Evolutionary conservation across 2,797 vertebrate genomes (phyloP), one percentile per base, ranked within the genome.

Genomic region (Tragopan temminckii): DNA sequence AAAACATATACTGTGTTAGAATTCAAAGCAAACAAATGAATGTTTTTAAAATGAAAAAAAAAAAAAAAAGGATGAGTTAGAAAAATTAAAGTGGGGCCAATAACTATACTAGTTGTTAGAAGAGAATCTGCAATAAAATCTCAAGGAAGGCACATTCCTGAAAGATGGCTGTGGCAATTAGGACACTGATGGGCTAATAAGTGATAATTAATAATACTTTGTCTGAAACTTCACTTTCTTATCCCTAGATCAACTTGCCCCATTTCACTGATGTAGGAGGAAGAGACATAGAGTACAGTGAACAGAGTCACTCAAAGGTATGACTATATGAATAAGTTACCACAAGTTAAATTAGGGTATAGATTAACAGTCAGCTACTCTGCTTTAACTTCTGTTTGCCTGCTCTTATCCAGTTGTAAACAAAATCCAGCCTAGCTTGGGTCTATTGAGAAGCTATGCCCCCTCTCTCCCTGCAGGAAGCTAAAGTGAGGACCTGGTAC

Each of bases 191-290:
- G 80, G 57, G 43, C 20, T 89, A 93, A 93, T 85, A 95, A 87
- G 83, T 53, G 63, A 55, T 88, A 93, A 88, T 79, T 93, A 75
- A 72, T 68, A 69, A 78, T 72, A 62, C 17, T 42, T 85, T 7
- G 78, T 70, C 76, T 86, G 57, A 86, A 95, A 77, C 45, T 84
- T 94, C 70, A 25, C 45, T 92, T 91, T 86, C 68, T 92, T 92
- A 86, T 84, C 71, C 35, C 16, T 72, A 61, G 43, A 52, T 94
- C 57, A 70, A 57, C 80, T 85, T 93, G 50, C 25, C 29, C 67
- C 80, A 70, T 95, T 84, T 89, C 63, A 45, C 40, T 80, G 75
- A 83, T 58, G 67, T 88, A 81, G 36, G 45, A 80, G 46, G 75
- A 93, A 91, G 85, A 88, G n/a, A 58, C 42, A 58, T 3, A 74